Percentiles rank a stretch among this genome's conserved stretches.
These are phyloP conservation scores for Volucella zonaria DNA, from an alignment of 2,888 invertebrate species.

Conservation along the genomic window DNA sequence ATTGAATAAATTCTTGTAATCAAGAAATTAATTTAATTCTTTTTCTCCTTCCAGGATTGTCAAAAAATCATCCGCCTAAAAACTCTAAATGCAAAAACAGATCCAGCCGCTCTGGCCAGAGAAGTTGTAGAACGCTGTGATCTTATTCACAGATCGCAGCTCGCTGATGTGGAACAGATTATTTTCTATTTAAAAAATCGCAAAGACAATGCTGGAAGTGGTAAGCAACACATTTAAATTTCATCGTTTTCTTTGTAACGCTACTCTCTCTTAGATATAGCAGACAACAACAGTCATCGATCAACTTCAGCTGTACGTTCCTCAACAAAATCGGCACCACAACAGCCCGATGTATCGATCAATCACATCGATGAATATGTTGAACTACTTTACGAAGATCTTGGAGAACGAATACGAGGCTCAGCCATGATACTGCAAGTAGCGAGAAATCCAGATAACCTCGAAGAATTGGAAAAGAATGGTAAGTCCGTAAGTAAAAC, in stretches of 20 bases:
- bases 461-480: slow-evolving; percentile 95
- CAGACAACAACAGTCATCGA: slow-evolving; percentile 79
- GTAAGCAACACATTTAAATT: slow-evolving; percentile 70
- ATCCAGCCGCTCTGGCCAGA: slow-evolving; percentile 90
- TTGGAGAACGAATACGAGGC: slow-evolving; percentile 95
- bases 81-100: slow-evolving; percentile 90
- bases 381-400: slow-evolving; percentile 97
- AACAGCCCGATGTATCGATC: slow-evolving; percentile 87
- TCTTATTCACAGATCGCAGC: slow-evolving; percentile 91
- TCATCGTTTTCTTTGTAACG: slow-evolving; percentile 18
- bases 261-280: slow-evolving; percentile 76
- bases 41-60: slow-evolving; percentile 84
- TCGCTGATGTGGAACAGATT: slow-evolving; percentile 93
- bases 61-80: slow-evolving; percentile 93
- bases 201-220: slow-evolving; percentile 83
- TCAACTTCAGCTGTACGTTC: slow-evolving; percentile 77
- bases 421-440: slow-evolving; percentile 95
- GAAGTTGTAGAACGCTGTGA: slow-evolving; percentile 94
- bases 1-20: too few species aligned
- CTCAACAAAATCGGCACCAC: slow-evolving; percentile 78
- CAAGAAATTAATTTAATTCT: slow-evolving; percentile 1
- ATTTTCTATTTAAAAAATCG: slow-evolving; percentile 93
- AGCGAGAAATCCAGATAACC: slow-evolving; percentile 96
- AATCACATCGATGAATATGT: slow-evolving; percentile 96
- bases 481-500: slow-evolving; percentile 85